phyloP scores from a whole-genome alignment of 2,113 vertebrate genomes.

The Piaya cayana region DNA sequence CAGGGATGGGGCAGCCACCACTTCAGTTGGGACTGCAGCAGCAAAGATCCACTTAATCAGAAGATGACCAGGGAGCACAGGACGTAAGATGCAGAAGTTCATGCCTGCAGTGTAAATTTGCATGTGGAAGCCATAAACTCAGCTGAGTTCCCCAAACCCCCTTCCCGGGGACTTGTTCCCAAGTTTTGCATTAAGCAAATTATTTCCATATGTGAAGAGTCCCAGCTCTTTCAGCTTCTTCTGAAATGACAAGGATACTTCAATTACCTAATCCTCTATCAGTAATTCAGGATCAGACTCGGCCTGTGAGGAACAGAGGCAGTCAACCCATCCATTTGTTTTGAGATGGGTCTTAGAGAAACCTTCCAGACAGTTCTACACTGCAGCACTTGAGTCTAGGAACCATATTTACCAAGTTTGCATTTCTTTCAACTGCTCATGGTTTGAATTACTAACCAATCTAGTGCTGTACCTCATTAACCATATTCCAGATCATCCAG shows the following conservation, averaged over 20 bases:
- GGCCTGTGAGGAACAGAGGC: neutral
- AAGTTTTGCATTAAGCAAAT: neutral
- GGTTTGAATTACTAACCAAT: neutral
- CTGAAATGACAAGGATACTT: fast-evolving
- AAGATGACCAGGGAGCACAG: neutral
- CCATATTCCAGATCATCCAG: neutral
- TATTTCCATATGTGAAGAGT: neutral
- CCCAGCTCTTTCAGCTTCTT: neutral
- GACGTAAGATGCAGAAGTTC: fast-evolving
- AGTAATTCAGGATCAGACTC: neutral
- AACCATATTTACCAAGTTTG: neutral
- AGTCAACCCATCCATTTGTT: neutral
- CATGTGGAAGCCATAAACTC: neutral
- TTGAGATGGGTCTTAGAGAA: neutral
- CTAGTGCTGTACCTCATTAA: neutral
- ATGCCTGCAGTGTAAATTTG: neutral
- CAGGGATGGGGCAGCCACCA: no score
- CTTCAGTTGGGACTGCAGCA: no score
- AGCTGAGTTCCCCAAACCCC: neutral
- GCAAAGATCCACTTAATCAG: neutral
- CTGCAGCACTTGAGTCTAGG: neutral
- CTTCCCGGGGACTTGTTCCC: neutral
- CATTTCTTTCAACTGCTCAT: neutral
- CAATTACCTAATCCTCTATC: neutral
- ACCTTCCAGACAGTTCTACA: neutral